Conservation (phyloP, 1,140 invertebrate genomes). For the Microplitis mediator region DNA sequence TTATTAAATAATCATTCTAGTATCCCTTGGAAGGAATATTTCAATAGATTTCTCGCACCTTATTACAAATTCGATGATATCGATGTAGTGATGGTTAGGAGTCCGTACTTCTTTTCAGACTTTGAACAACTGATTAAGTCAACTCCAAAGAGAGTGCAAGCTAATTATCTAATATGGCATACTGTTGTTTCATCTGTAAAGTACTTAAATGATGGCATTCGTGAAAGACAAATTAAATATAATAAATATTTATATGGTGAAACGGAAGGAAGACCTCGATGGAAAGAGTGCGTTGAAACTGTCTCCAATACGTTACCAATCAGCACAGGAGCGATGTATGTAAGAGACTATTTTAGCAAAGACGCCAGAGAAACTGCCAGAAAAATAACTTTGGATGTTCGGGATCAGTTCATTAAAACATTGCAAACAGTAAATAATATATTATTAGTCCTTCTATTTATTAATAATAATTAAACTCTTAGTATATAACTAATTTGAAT, state of each 20-base stretch:
- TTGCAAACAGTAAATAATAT: constrained; percentile 34
- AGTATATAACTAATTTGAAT: not conserved
- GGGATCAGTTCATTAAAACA: constrained; percentile 64
- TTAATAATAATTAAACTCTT: not conserved
- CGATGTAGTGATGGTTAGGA: constrained; percentile 74
- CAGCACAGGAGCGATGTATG: constrained; percentile 69
- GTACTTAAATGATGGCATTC: too few relatives aligned
- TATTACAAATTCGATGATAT: constrained; percentile 67
- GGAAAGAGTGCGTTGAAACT: constrained; percentile 78
- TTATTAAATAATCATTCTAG: constrained; percentile 75
- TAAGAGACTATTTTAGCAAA: constrained; percentile 65
- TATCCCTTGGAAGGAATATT: constrained; percentile 81
- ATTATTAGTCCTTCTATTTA: not conserved
- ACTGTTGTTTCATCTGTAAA: too few relatives aligned
- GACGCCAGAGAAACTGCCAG: constrained; percentile 62
- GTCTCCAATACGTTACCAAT: constrained; percentile 75
- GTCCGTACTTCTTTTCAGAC: constrained; percentile 66
- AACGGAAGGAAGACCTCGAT: too few relatives aligned
- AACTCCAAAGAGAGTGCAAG: too few relatives aligned
- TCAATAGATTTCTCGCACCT: constrained; percentile 75
- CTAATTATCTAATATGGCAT: too few relatives aligned
- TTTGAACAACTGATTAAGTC: constrained; percentile 62
- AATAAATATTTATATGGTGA: too few relatives aligned
- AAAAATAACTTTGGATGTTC: constrained; percentile 84
- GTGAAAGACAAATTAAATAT: too few relatives aligned